Evolutionary conservation across 2,113 vertebrate genomes (phyloP).

Genomic region (zebrafish (Danio rerio)): GRCz12tu NC_133186.1:5938001-5938500

Average conservation of each 20-base stretch:
- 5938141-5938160: conserved; percentile 78
- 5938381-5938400: conserved; percentile 1
- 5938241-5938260: conserved; percentile 60
- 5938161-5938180: conserved; percentile 72
- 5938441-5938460: neutral
- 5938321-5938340: conserved; percentile 46
- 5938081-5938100: conserved; percentile 76
- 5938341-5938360: conserved; percentile 13
- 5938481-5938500: neutral
- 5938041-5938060: conserved; percentile 51
- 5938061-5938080: conserved; percentile 21
- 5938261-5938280: conserved; percentile 47
- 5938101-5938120: conserved; percentile 82
- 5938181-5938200: conserved; percentile 75
- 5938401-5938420: neutral
- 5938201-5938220: conserved; percentile 60
- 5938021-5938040: neutral
- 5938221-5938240: conserved; percentile 70
- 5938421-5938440: neutral
- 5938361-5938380: neutral
- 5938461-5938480: neutral
- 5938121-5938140: conserved; percentile 75
- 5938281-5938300: conserved; percentile 23
- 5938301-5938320: conserved; percentile 52
- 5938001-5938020: conserved; percentile 41